Evolutionary conservation across 2,797 vertebrate species (phyloP).

Genomic region (Lemur catta): DNA sequence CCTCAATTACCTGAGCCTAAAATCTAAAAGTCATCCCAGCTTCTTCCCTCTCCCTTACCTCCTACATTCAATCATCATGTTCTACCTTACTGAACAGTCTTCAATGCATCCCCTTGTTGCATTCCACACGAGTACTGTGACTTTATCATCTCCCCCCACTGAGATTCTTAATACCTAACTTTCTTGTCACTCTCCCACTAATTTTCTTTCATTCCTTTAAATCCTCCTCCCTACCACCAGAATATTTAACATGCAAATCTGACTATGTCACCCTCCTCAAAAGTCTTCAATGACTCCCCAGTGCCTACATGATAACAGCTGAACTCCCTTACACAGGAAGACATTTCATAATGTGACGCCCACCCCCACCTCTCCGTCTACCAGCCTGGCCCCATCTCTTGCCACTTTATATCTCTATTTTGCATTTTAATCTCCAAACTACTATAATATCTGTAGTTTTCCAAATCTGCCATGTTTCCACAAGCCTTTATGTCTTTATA

Average conservation of each 20-base stretch:
- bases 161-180: neutral
- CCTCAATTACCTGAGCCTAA: neutral
- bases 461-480: neutral
- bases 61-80: neutral
- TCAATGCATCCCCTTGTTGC: neutral
- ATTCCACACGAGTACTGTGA: neutral
- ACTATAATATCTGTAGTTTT: neutral
- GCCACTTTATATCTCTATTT: neutral
- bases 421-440: constrained; percentile 28
- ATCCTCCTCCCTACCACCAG: neutral
- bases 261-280: neutral
- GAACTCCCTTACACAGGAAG: neutral
- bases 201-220: neutral
- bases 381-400: neutral
- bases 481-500: neutral
- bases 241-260: neutral
- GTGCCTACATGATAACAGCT: neutral
- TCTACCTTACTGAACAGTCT: neutral
- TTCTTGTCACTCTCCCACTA: neutral
- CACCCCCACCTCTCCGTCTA: neutral
- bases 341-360: neutral
- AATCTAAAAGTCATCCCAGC: neutral
- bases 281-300: neutral
- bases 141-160: neutral
- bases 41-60: neutral